Base-by-base conservation (phyloP, 2,797 vertebrate species). In the Anguilla anguilla region DNA sequence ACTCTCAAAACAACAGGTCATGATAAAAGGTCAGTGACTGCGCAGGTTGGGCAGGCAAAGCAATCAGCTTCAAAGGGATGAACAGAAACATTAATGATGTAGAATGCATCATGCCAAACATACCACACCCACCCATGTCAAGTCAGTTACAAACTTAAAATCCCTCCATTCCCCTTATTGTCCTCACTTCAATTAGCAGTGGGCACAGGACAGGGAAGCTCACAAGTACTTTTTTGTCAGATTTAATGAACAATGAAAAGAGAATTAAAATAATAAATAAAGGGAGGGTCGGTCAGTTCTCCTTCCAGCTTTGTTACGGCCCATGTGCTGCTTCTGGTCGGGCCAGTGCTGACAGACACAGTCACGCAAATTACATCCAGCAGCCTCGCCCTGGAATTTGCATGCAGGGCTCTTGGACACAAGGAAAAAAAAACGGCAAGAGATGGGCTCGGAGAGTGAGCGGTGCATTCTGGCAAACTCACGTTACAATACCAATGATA, bases 361-460 rank as follows among this genome's bases (percentile, higher is more conserved):
- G 87, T 35, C 28, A 86, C 49, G 81, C 9, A 88, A 90, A 90
- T 87, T 22, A 85, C 46, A 83, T 87, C 83, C 84, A 89, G 57
- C 43, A 90, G 59, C 83, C 81, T 25, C 17, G 17, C 35, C 64
- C 64, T 77, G 11, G 10, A 61, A 91, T 89, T 89, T 90, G 87
- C 89, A 92, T 88, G 57, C 64, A 61, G 2, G 82, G 46, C 84
- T 88, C 85, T 91, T 88, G 64, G 83, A 87, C 82, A 90, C 84
- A 59, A 88, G 79, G 86, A 57, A 85, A 28, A 53, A 69, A 81
- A 89, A 57, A 22, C 83, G 2, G 88, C 89, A 84, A 85, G 22
- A 61, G 77, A 53, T 81, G 86, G 15, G 84, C 77, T 0, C 64
- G 11, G 83, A 85, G 64, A 69, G 43, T 53, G 88, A 85, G 87